Base-by-base conservation (phyloP, 2,888 invertebrate genomes). In the Urechis unicinctus region DNA sequence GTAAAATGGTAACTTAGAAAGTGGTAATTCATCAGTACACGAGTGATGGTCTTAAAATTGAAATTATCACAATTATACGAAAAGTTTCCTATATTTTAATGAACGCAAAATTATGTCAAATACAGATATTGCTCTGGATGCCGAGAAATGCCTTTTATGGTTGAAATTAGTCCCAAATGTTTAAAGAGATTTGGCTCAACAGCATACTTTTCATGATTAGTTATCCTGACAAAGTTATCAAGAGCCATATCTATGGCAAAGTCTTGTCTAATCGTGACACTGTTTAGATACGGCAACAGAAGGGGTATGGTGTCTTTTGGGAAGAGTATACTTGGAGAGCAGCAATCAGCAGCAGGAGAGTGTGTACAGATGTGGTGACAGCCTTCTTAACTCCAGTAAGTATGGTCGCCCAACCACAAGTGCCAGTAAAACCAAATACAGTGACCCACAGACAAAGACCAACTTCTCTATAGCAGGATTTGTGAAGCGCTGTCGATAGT, bases 101-200 rank as follows among this genome's bases (percentile, higher is more conserved):
- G n/a, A n/a, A n/a, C n/a, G n/a, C n/a, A n/a, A n/a, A n/a, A n/a
- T n/a, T n/a, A n/a, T n/a, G n/a, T n/a, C n/a, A 36, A 17, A 36
- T 36, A 36, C 9, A 53, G 29, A 46, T 41, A 54, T 26, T 54
- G 49, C 30, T 48, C 54, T 31, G 54, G 54, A 21, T 49, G 25
- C 4, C 22, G n/a, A 2, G 56, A 47, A 9, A 45, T 21, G 13
- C 56, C 56, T 53, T 56, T 56, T 17, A 53, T 48, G 1, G 56
- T 56, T 9, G 56, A 56, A 17, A 56, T 41, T 22, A 49, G 41
- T 9, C 56, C 56, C 9, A 56, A 49, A 42, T 56, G 56, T 1
- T 31, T 46, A 31, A 56, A 53, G 29, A 56, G 52, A 22, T 56
- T 56, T 24, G 56, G 56, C 43, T 53, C 52, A 13, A 56, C 9